These are phyloP conservation scores for Periophthalmus magnuspinnatus DNA, from an alignment of 2,797 vertebrate genomes.

Conservation along the genomic window DNA sequence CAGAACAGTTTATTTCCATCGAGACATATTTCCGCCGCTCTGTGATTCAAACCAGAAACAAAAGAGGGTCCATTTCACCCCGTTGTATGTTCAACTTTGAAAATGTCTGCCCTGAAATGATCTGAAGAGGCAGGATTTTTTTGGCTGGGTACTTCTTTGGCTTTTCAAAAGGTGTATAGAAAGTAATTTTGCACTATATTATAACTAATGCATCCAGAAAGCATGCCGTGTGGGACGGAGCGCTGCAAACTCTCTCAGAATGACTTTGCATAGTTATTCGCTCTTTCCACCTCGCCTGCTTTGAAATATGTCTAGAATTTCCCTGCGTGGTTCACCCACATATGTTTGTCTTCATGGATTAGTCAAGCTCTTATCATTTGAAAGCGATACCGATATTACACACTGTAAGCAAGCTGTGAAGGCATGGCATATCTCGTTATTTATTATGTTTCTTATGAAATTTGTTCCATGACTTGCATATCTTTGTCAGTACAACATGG, in stretches of 20 bases:
- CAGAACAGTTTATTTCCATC: slow-evolving; percentile 75
- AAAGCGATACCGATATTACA: not conserved
- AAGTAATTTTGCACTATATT: slow-evolving; percentile 74
- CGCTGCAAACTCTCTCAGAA: slow-evolving; percentile 42
- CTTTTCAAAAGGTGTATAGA: slow-evolving; percentile 59
- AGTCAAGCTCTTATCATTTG: slow-evolving; percentile 45
- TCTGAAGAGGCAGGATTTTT: slow-evolving; percentile 54
- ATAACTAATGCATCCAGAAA: slow-evolving; percentile 68
- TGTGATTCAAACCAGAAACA: slow-evolving; percentile 79
- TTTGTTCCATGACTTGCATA: not conserved
- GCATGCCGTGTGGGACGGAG: slow-evolving; percentile 59
- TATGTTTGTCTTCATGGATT: slow-evolving; percentile 60
- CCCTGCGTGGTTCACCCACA: slow-evolving; percentile 59
- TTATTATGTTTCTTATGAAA: not conserved
- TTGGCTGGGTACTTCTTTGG: slow-evolving; percentile 10
- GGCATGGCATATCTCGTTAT: not conserved
- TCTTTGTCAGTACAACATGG: not conserved
- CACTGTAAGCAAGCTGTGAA: not conserved
- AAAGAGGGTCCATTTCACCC: slow-evolving; percentile 49
- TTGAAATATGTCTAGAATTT: slow-evolving; percentile 67
- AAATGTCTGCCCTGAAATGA: slow-evolving; percentile 64
- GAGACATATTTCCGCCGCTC: slow-evolving; percentile 75
- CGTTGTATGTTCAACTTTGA: slow-evolving; percentile 36
- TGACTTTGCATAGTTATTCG: slow-evolving; percentile 67
- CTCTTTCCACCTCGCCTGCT: slow-evolving; percentile 36